phyloP scores from a whole-genome alignment of 2,797 vertebrate species.

The Caiman crocodilus region DNA sequence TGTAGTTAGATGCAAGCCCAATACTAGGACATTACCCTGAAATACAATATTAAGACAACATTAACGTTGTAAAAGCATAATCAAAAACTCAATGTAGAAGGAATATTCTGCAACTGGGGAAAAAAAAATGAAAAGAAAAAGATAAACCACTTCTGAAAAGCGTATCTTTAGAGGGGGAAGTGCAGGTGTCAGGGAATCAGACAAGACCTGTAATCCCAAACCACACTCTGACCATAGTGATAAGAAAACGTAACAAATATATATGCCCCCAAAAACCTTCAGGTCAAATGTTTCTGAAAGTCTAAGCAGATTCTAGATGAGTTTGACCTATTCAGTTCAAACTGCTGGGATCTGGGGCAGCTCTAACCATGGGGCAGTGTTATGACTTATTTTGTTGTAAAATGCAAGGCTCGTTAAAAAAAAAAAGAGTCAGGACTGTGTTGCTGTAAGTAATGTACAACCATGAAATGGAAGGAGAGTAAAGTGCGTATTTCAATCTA shows the following conservation, averaged over 20 bases:
- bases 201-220: neutral
- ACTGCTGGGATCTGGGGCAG: neutral
- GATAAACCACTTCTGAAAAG: fast-evolving
- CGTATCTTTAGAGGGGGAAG: neutral
- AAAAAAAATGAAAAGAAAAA: too few species aligned
- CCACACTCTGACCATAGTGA: neutral
- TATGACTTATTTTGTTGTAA: neutral
- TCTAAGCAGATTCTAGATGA: neutral
- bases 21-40: neutral
- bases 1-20: neutral
- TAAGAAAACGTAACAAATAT: neutral
- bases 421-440: neutral
- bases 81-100: neutral
- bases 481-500: neutral
- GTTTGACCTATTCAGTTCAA: neutral
- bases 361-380: neutral
- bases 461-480: neutral
- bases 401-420: too few species aligned
- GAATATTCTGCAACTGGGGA: neutral
- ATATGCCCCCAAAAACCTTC: neutral
- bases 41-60: neutral
- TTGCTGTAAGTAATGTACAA: neutral
- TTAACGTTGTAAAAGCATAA: neutral
- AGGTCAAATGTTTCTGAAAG: neutral
- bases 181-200: neutral